phyloP scores from a whole-genome alignment of 2,113 vertebrate species.

The Channa maculata region DNA sequence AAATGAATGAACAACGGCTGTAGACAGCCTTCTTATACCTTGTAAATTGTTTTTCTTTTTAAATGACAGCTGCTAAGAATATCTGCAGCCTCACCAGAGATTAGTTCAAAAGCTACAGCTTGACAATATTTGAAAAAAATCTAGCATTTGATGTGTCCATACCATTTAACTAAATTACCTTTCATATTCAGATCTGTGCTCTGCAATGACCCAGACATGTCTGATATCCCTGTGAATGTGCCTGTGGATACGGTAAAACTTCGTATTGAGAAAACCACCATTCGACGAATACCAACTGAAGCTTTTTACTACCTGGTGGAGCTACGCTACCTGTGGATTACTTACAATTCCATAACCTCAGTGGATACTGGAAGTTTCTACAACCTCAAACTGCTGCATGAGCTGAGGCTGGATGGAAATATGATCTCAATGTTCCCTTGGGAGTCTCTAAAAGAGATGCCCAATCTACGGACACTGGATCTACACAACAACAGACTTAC shows the following conservation, averaged over 20 bases:
- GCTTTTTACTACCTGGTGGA: constrained; percentile 97
- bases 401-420: constrained; percentile 94
- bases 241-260: constrained; percentile 93
- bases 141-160: background rate
- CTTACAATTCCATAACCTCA: constrained; percentile 90
- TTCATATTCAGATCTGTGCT: constrained; percentile 87
- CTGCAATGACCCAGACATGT: constrained; percentile 96
- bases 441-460: constrained; percentile 92
- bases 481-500: constrained; percentile 93
- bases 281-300: constrained; percentile 88
- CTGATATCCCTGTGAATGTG: constrained; percentile 91
- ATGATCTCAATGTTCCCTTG: constrained; percentile 91
- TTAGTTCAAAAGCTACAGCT: no score
- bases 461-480: constrained; percentile 89
- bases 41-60: no score
- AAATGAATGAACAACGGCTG: no score
- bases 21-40: no score
- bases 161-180: background rate
- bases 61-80: no score
- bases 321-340: constrained; percentile 93
- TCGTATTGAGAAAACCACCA: constrained; percentile 92
- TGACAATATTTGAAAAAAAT: no score
- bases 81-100: no score
- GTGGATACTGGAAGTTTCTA: constrained; percentile 93
- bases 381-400: constrained; percentile 93